These are phyloP conservation scores for Dromas ardeola DNA, from an alignment of 2,113 vertebrate species.

Conservation along the genomic window DNA sequence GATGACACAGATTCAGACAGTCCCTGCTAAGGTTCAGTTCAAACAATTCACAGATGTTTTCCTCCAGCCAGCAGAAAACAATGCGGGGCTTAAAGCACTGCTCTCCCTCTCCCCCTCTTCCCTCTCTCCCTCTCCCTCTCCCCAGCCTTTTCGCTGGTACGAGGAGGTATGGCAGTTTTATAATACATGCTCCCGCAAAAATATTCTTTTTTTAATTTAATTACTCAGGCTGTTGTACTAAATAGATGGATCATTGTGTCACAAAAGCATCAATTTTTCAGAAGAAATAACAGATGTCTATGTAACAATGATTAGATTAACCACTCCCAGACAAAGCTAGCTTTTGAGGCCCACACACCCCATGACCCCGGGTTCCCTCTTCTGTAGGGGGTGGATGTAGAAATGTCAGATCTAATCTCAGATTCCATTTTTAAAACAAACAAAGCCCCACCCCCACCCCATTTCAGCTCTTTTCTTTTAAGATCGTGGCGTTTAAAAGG, in stretches of 20 bases:
- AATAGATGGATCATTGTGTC: conserved; percentile 68
- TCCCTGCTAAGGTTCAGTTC: conserved; percentile 76
- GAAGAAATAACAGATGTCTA: conserved; percentile 64
- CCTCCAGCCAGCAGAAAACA: conserved; percentile 78
- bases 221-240: conserved; percentile 61
- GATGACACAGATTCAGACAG: conserved; percentile 78
- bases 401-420: conserved; percentile 71
- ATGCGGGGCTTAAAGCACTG: conserved; percentile 59
- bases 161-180: conserved; percentile 44
- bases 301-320: conserved; percentile 69
- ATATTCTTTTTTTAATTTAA: conserved; percentile 72
- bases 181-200: conserved; percentile 38
- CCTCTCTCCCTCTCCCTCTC: neutral
- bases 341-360: conserved; percentile 67
- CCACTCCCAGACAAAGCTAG: conserved; percentile 58
- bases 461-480: conserved; percentile 26
- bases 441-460: conserved; percentile 56
- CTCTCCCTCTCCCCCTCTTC: neutral
- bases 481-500: neutral
- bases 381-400: conserved; percentile 70
- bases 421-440: conserved; percentile 73
- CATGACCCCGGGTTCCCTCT: conserved; percentile 66
- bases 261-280: conserved; percentile 69
- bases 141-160: neutral
- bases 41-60: conserved; percentile 91